Percentiles rank a stretch among this genome's conserved stretches.
These are phyloP conservation scores for Dendroctonus ponderosae DNA, from an alignment of 1,140 invertebrate genomes.

Conservation along the genomic window DNA sequence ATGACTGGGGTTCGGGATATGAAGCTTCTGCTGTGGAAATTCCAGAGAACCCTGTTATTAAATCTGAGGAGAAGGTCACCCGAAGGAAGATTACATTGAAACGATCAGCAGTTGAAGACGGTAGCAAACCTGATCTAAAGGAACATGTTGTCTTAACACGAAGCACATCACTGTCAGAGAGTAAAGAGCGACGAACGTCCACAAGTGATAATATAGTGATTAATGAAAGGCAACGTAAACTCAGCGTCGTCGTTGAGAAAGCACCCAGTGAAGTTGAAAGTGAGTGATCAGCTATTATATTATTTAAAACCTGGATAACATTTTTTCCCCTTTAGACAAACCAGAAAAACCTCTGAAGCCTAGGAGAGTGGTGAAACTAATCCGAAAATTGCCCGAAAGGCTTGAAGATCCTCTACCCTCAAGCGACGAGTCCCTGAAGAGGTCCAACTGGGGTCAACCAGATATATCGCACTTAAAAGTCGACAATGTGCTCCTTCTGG, in stretches of 20 bases:
- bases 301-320: background rate
- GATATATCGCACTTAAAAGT: conserved; percentile 12
- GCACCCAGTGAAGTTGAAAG: conserved; percentile 22
- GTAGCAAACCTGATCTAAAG: background rate
- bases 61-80: background rate
- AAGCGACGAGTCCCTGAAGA: conserved; percentile 14
- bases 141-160: conserved; percentile 1
- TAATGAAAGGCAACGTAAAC: conserved; percentile 15
- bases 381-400: conserved; percentile 12
- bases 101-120: conserved; percentile 22
- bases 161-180: conserved; percentile 5
- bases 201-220: conserved; percentile 16
- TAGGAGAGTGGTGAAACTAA: conserved; percentile 32
- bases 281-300: conserved; percentile 13
- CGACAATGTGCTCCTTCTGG: conserved; percentile 32
- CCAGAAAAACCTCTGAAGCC: conserved; percentile 13
- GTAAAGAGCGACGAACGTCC: conserved; percentile 15
- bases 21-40: background rate
- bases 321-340: conserved; percentile 12
- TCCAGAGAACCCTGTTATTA: conserved; percentile 20
- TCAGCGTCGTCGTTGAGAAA: conserved; percentile 8
- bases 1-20: conserved; percentile 14
- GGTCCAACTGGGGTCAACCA: conserved; percentile 24
- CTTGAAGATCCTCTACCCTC: conserved; percentile 5
- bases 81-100: conserved; percentile 32